A percentile compares a stretch with the other conserved stretches of the same genome.
Evolutionary conservation across 2,888 invertebrate species (phyloP).

Genomic region (Drosophila dives): DNA sequence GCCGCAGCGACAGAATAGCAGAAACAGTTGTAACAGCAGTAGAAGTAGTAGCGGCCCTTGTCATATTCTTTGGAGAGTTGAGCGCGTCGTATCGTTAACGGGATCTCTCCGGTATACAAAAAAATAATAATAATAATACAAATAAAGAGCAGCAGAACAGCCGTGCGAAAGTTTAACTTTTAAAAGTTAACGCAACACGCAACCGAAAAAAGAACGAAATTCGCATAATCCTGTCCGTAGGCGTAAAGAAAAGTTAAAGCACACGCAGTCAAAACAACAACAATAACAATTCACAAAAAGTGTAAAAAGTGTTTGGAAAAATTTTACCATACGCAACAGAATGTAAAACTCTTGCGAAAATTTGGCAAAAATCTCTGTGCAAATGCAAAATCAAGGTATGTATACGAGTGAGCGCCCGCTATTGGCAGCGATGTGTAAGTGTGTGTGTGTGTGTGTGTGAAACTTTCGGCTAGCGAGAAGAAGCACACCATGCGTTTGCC

Average conservation of each 20-base stretch:
- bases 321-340: slow-evolving; percentile 65
- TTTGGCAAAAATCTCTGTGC: slow-evolving; percentile 70
- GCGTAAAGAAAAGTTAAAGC: slow-evolving; percentile 37
- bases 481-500: slow-evolving; percentile 15
- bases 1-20: slow-evolving; percentile 26
- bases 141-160: slow-evolving; percentile 5
- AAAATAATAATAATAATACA: slow-evolving; percentile 5
- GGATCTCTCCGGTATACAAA: slow-evolving; percentile 18
- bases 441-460: slow-evolving; percentile 5
- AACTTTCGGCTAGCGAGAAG: slow-evolving; percentile 16
- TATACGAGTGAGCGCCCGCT: slow-evolving; percentile 9
- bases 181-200: slow-evolving; percentile 21
- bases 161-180: slow-evolving; percentile 10
- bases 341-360: slow-evolving; percentile 72
- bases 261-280: slow-evolving; percentile 28
- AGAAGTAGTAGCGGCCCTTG: slow-evolving; percentile 28
- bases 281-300: slow-evolving; percentile 75
- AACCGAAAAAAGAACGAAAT: slow-evolving; percentile 17
- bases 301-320: slow-evolving; percentile 70
- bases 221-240: slow-evolving; percentile 22
- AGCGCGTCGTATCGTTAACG: slow-evolving; percentile 35
- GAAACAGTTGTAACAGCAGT: slow-evolving; percentile 1
- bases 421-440: neutral
- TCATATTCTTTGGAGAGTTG: slow-evolving; percentile 42
- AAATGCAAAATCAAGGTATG: slow-evolving; percentile 70